Evolutionary conservation across 1,140 invertebrate species (phyloP), one percentile per base, ranked within the genome.

Genomic region (Megalopta genalis): DNA sequence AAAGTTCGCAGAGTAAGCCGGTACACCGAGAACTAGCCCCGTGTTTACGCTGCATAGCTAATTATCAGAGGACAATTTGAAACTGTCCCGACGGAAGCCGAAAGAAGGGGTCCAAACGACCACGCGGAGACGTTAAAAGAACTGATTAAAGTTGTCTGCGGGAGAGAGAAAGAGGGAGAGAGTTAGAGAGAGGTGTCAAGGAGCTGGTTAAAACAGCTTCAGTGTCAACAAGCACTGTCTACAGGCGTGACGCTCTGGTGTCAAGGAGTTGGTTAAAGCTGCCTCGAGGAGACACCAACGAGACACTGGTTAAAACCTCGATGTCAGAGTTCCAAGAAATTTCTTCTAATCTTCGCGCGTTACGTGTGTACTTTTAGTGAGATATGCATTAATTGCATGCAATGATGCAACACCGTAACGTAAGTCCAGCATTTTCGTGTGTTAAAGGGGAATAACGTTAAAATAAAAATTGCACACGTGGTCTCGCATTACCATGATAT

Each of bases 261-360:
- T 57, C 54, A 57, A 57, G 54, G 54, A 57, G 54, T 57, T 57
- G 54, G 54, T 57, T 57, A n/a, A 57, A n/a, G 54, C 21, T n/a
- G 9, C 54, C 18, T 57, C n/a, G 21, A 57, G n/a, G 54, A 57
- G 54, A 9, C 9, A 57, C 18, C 18, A n/a, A 57, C 21, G 6
- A 57, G 52, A 46, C 32, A 4, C 54, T 57, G 54, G 21, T 57
- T 57, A 57, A 57, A n/a, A 57, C 54, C 54, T 57, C 54, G 21
- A 57, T 9, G n/a, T 57, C 54, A 57, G 8, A 9, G 6, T n/a
- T 57, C 54, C 8, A 57, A n/a, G 54, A 57, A 57, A 23, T 9
- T n/a, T 2, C 1, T n/a, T 54, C 18, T 57, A 57, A n/a, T n/a
- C n/a, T 57, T n/a, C 54, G n/a, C 32, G 32, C 32, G 32, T 32